A percentile compares a stretch with the other conserved stretches of the same genome.
Conservation (phyloP, 2,888 invertebrate species). For the Neoitamus cyanurus region DNA sequence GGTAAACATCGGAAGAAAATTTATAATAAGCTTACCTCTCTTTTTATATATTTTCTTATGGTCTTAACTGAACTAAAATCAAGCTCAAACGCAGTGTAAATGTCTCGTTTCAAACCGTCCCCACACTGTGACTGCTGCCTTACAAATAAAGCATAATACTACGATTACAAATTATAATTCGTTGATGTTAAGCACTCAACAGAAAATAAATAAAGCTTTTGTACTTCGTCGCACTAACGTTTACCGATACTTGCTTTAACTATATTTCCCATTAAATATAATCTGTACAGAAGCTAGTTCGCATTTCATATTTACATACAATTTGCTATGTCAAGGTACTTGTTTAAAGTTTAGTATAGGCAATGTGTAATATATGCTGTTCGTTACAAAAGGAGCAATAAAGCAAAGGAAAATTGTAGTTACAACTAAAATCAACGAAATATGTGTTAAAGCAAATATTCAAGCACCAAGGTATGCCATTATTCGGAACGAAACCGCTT, state of each 20-base stretch:
- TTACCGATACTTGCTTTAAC: constrained; percentile 16
- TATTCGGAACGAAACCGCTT: background rate
- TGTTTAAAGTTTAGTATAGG: constrained; percentile 29
- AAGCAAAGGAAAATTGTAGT: background rate
- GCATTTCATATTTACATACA: constrained; percentile 22
- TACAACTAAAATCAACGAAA: background rate
- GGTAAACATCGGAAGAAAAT: no score
- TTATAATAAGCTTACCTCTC: background rate
- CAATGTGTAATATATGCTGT: constrained; percentile 10
- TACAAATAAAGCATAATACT: background rate
- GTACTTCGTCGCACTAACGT: constrained; percentile 38
- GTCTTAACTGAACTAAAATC: background rate
- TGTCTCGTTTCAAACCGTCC: background rate
- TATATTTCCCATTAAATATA: constrained; percentile 21
- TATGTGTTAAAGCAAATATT: constrained; percentile 20
- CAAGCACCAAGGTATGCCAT: constrained; percentile 21
- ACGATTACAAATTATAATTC: background rate
- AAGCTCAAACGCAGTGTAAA: background rate
- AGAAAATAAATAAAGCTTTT: constrained; percentile 21
- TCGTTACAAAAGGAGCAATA: background rate
- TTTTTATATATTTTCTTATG: background rate
- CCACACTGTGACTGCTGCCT: background rate
- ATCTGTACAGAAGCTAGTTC: constrained; percentile 18
- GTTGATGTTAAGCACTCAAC: constrained; percentile 2
- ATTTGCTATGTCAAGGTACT: constrained; percentile 29